These are phyloP conservation scores for Epirrita christyi DNA, from an alignment of 2,888 invertebrate genomes.

Conservation along the genomic window DNA sequence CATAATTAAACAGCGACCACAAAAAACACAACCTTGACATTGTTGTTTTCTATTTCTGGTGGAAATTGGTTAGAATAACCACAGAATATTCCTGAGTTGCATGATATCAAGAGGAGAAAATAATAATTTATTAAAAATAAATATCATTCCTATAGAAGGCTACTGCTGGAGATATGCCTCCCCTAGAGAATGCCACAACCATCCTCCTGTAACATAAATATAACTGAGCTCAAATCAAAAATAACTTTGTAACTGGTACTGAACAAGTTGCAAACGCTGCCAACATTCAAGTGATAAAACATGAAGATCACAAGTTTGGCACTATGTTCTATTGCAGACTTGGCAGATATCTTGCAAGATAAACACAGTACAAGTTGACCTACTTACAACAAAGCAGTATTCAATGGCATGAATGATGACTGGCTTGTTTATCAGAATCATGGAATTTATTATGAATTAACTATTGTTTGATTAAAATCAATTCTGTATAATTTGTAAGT, in stretches of 20 bases:
- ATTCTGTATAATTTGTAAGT: neutral
- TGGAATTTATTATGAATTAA: slow-evolving; percentile 3
- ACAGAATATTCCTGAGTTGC: no score
- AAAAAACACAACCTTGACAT: neutral
- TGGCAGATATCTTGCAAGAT: slow-evolving; percentile 40
- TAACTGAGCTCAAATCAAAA: slow-evolving; percentile 23
- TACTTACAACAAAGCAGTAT: slow-evolving; percentile 35
- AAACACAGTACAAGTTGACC: slow-evolving; percentile 38
- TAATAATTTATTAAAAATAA: no score
- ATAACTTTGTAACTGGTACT: slow-evolving; percentile 30
- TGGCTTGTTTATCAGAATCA: slow-evolving; percentile 11
- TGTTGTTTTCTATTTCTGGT: neutral
- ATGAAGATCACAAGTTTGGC: slow-evolving; percentile 39
- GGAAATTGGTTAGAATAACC: neutral
- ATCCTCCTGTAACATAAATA: no score
- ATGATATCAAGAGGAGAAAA: no score
- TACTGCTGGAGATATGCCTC: no score
- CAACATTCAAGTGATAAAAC: slow-evolving; percentile 36
- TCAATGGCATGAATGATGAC: slow-evolving; percentile 53
- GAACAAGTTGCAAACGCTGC: slow-evolving; percentile 28
- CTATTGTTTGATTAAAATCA: neutral
- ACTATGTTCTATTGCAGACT: slow-evolving; percentile 36
- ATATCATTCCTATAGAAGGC: no score
- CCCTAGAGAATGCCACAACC: no score
- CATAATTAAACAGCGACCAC: neutral